Evolutionary conservation across 2,113 vertebrate genomes (phyloP).

Genomic region (Plestiodon gilberti): DNA sequence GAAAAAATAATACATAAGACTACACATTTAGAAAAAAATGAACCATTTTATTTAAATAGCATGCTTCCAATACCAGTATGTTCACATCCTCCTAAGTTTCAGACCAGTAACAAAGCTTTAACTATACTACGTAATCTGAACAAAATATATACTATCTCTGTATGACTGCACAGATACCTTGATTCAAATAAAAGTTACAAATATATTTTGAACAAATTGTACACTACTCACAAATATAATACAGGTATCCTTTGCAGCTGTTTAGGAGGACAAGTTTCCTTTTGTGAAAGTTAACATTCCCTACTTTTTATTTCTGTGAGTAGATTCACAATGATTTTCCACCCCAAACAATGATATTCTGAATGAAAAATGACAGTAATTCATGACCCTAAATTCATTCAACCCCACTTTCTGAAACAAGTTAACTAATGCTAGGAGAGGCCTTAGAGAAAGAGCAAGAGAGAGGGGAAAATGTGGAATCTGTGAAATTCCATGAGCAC

Average conservation of each 20-base stretch:
- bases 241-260: not conserved
- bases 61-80: not conserved
- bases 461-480: slow-evolving; percentile 36
- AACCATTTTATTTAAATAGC: not conserved
- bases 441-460: not conserved
- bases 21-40: slow-evolving; percentile 6
- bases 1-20: not conserved
- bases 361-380: slow-evolving; percentile 23
- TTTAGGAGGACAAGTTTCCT: not conserved
- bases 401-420: slow-evolving; percentile 35
- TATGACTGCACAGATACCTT: not conserved
- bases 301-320: slow-evolving; percentile 22
- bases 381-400: not conserved
- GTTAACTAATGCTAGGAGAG: slow-evolving; percentile 41
- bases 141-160: not conserved
- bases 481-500: slow-evolving; percentile 45
- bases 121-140: not conserved
- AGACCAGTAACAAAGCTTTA: not conserved
- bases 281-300: not conserved
- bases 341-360: not conserved
- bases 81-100: slow-evolving; percentile 9
- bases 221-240: not conserved
- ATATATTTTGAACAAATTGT: not conserved
- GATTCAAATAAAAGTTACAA: not conserved
- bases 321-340: slow-evolving; percentile 14